A percentile compares a stretch with the other conserved stretches of the same genome.
Evolutionary conservation across 2,797 vertebrate species (phyloP).

Genomic region (Pristis pectinata): DNA sequence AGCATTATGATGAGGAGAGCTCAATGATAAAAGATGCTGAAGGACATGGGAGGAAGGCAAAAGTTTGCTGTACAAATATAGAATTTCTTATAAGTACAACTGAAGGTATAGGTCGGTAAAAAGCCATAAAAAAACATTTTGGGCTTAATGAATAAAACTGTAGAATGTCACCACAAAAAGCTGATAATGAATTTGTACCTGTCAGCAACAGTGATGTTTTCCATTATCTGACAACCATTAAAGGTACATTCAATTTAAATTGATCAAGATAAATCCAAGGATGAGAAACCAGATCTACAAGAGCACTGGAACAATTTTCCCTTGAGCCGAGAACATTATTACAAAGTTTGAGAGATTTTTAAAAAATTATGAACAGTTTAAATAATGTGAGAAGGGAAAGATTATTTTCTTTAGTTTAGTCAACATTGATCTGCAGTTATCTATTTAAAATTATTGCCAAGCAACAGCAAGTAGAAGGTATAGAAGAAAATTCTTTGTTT

Average conservation of each 20-base stretch:
- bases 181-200: neutral
- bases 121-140: neutral
- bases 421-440: neutral
- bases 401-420: neutral
- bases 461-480: neutral
- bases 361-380: conserved; percentile 8
- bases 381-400: neutral
- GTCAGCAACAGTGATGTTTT: neutral
- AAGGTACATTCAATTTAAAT: neutral
- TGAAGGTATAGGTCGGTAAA: no score
- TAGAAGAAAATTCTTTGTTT: neutral
- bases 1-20: no score
- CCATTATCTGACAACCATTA: neutral
- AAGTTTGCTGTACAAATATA: neutral
- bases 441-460: neutral
- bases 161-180: neutral
- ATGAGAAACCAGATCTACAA: conserved; percentile 11
- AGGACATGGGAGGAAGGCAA: neutral
- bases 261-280: conserved; percentile 7
- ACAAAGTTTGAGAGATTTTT: neutral
- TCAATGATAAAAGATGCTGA: no score
- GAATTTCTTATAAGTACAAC: neutral
- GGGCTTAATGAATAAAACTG: neutral
- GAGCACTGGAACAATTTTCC: neutral
- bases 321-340: neutral